Base-by-base conservation (phyloP, 2,113 vertebrate species). In the Phrynocephalus versicolor region DNA sequence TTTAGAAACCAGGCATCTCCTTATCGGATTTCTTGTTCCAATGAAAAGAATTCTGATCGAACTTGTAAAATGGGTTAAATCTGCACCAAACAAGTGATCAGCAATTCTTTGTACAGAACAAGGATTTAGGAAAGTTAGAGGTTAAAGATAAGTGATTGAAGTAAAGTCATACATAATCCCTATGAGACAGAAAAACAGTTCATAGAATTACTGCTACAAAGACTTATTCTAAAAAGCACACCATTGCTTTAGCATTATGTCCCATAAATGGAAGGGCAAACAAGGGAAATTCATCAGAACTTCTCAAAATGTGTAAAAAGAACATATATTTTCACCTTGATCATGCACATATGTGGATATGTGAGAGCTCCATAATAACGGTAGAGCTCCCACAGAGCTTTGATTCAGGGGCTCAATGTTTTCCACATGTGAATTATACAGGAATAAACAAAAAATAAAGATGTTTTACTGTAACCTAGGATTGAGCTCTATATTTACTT, bases 11-110 rank as follows among this genome's bases (percentile, higher is more conserved):
- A 89, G 65, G 82, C 4, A 23, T 79, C 65, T 82, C 1, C 71
- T 55, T 88, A 70, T 79, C 86, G 12, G 30, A 78, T 83, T n/a
- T 90, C 71, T 30, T 72, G 89, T 14, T 58, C 86, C 2, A 19
- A n/a, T 19, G 62, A 86, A 90, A 90, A 89, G 82, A 85, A 87
- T 79, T 89, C 88, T 91, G 45, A 51, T 92, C 69, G 86, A 90
- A 88, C 74, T 90, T 92, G 79, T 64, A 81, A 41, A 92, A 45
- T n/a, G 33, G 60, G 89, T 90, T 84, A 91, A 89, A 91, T 8
- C 82, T 13, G 83, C 14, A 84, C n/a, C 30, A 87, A 84, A 30
- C 33, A 88, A 87, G 16, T 89, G 73, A 91, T 85, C 57, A 83
- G 67, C 62, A 88, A 67, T 35, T 13, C 87, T 86, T 90, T 3